Percentiles rank a stretch among this genome's conserved stretches.
phyloP scores from a whole-genome alignment of 2,797 vertebrate species.

The Rhinatrema bivittatum region DNA sequence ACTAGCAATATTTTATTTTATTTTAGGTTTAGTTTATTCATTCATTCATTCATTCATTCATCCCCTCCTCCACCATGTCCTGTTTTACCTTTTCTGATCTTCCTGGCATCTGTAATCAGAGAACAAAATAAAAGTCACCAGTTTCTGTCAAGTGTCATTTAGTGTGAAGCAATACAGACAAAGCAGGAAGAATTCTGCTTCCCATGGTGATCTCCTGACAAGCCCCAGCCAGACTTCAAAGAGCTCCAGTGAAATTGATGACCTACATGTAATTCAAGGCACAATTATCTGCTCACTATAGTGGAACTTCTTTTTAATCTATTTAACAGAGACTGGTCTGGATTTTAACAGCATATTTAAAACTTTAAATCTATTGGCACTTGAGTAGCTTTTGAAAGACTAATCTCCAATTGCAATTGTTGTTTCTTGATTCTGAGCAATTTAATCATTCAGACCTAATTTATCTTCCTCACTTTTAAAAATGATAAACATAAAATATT shows the following conservation, averaged over 20 bases:
- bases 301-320: not conserved
- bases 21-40: not conserved
- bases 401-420: too few species aligned
- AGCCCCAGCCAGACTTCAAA: constrained; percentile 17
- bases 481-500: too few species aligned
- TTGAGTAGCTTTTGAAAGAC: too few species aligned
- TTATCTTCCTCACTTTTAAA: too few species aligned
- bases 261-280: constrained; percentile 12
- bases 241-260: constrained; percentile 26
- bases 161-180: constrained; percentile 1
- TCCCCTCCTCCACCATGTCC: too few species aligned
- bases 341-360: not conserved
- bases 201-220: constrained; percentile 19
- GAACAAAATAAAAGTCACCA: constrained; percentile 1
- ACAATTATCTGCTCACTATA: constrained; percentile 1
- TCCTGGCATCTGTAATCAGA: not conserved
- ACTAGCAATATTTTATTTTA: not conserved
- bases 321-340: not conserved
- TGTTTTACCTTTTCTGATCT: too few species aligned
- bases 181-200: constrained; percentile 22
- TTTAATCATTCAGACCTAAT: too few species aligned
- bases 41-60: not conserved
- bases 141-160: constrained; percentile 21
- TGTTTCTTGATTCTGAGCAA: not conserved
- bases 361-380: not conserved